phyloP scores from a whole-genome alignment of 2,113 vertebrate genomes.

The Gallinago media region DNA sequence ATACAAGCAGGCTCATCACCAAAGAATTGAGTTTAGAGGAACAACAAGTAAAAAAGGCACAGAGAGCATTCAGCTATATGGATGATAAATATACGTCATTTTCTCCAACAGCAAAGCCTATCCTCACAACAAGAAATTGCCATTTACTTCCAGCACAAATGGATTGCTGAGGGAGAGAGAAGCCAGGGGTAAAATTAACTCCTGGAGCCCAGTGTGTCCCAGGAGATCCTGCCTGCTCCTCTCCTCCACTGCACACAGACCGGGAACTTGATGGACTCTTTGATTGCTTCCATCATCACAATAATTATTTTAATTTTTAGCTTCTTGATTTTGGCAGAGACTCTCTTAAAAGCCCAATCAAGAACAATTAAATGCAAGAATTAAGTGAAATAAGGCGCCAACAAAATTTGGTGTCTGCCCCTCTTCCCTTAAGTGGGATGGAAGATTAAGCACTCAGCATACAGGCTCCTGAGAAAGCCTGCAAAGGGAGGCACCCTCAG shows the following conservation, averaged over 20 bases:
- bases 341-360: neutral
- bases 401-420: neutral
- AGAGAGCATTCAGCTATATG: neutral
- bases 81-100: neutral
- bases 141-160: constrained; percentile 19
- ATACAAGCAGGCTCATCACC: neutral
- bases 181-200: neutral
- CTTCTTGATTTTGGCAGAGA: constrained; percentile 26
- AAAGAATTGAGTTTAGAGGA: neutral
- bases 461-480: neutral
- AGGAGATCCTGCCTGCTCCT: neutral
- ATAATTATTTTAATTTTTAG: constrained; percentile 4
- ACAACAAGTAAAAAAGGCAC: neutral
- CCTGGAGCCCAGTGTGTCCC: neutral
- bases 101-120: neutral
- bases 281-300: neutral
- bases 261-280: neutral
- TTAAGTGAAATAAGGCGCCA: constrained; percentile 8
- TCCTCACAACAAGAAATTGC: neutral
- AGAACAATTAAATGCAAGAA: neutral
- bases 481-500: neutral
- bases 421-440: neutral
- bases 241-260: neutral
- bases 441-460: neutral
- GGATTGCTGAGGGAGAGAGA: neutral